Base-by-base conservation (phyloP, 2,888 invertebrate genomes). In the Amiota mariae region DNA sequence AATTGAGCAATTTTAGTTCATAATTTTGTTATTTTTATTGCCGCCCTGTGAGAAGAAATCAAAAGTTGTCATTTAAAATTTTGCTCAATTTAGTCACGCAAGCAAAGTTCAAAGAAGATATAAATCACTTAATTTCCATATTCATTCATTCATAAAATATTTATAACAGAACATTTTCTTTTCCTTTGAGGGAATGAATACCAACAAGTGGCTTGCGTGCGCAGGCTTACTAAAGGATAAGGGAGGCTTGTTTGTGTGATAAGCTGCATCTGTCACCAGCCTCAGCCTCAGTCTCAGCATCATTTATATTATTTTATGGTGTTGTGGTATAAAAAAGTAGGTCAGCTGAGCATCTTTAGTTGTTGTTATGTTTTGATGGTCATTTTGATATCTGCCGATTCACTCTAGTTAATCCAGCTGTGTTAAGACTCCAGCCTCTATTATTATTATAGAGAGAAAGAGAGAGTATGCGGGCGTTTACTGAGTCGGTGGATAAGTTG, bases 171-270 rank as follows among this genome's bases (percentile, higher is more conserved):
- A 12, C 51, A 64, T n/a, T n/a, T 24, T 12, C 6, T 15, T 13
- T 15, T 13, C 15, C 54, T 11, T 15, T 54, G 54, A 3, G 6
- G 8, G n/a, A 0, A 24, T 1, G 24, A 24, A 36, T 18, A 61
- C 79, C 85, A 87, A 87, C 87, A 88, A 82, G 88, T 88, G 81
- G 36, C 78, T 86, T 81, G 85, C 88, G 88, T 88, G 87, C 81
- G 81, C 80, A 81, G 81, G 72, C 75, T 77, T 79, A 73, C 24
- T 54, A 13, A 54, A 11, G 4, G 6, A 36, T 36, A 36, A 36
- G 6, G 6, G 36, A 36, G 8, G 36, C 36, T 6, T 54, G n/a
- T n/a, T 15, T 6, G 15, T 54, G n/a, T 59, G 15, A 36, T n/a
- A 46, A 66, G 48, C 51, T 24, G 48, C n/a, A 46, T 24, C 11